Base-by-base conservation (phyloP, 1,140 invertebrate species). In the Drosophila orosa region DNA sequence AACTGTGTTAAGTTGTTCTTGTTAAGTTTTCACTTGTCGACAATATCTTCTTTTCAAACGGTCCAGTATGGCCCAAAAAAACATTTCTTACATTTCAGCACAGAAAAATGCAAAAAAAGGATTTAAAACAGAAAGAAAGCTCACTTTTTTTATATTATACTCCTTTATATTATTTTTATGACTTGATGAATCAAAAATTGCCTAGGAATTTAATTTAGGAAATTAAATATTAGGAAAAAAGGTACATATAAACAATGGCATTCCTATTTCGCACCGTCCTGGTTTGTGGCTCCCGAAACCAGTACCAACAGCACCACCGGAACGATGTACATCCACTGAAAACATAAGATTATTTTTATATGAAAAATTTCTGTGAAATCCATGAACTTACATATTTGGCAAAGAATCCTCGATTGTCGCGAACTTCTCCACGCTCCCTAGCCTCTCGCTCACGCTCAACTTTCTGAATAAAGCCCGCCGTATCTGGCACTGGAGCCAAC, bases 321-420 rank as follows among this genome's bases (percentile, higher is more conserved):
- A 37, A 98, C 95, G 82, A 98, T 97, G 91, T 98, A 98, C 96
- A 98, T 98, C 98, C 97, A 98, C 97, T 98, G 93, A 75, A 82
- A 82, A n/a, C 40, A 68, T 48, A 72, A 65, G 62, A 47, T 39
- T 47, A 54, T 44, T 95, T 39, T 25, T 17, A 22, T 6, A 27
- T 37, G 10, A 3, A 10, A 0, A n/a, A 19, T 33, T 24, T n/a
- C 24, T 10, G 0, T 12, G 13, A 9, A 37, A 6, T 33, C 17
- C 3, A 8, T 39, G 2, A 0, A 95, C 96, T 96, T 95, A 98
- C 97, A 94, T 99, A 99, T 98, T 98, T 99, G 1, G 96, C 96
- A 82, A 99, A 94, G 92, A 99, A 99, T 50, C 97, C 98, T 87
- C 97, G 94, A 92, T 98, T 98, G 91, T 99, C 98, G 92, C 96